A percentile compares a stretch with the other conserved stretches of the same genome.
These are phyloP conservation scores for Sebastes trivittatus DNA, from an alignment of 2,797 vertebrate genomes.

Conservation along the genomic window DNA sequence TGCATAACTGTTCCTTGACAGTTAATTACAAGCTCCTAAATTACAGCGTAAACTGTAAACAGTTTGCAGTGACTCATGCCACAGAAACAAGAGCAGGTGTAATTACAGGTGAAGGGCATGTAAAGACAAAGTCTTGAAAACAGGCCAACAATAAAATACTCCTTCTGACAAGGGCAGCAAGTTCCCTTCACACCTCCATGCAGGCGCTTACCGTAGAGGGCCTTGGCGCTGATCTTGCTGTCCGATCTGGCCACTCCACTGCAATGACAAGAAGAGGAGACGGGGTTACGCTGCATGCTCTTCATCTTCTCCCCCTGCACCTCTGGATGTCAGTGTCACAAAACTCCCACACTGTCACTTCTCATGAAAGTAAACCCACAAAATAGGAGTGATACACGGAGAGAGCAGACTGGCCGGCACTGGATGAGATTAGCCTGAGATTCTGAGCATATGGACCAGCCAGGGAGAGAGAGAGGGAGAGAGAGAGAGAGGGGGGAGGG, in stretches of 20 bases:
- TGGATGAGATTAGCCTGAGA: constrained; percentile 74
- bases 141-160: not conserved
- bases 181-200: not conserved
- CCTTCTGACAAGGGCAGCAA: not conserved
- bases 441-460: constrained; percentile 73
- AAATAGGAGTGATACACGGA: constrained; percentile 9
- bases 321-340: constrained; percentile 30
- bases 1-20: not conserved
- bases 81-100: constrained; percentile 12
- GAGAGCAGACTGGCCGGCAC: constrained; percentile 47
- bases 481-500: constrained; percentile 30
- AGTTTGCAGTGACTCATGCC: constrained; percentile 21
- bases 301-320: constrained; percentile 74
- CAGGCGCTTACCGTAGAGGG: constrained; percentile 82
- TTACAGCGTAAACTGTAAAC: not conserved
- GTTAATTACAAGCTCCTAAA: not conserved
- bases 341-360: constrained; percentile 23
- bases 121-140: constrained; percentile 9
- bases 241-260: constrained; percentile 85
- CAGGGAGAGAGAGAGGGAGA: constrained; percentile 40
- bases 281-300: constrained; percentile 69
- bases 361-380: constrained; percentile 22
- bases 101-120: constrained; percentile 12
- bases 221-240: constrained; percentile 87
- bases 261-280: constrained; percentile 76